These are phyloP conservation scores for Scrobipalpa atriplicella DNA, from an alignment of 2,888 invertebrate genomes.

Conservation along the genomic window DNA sequence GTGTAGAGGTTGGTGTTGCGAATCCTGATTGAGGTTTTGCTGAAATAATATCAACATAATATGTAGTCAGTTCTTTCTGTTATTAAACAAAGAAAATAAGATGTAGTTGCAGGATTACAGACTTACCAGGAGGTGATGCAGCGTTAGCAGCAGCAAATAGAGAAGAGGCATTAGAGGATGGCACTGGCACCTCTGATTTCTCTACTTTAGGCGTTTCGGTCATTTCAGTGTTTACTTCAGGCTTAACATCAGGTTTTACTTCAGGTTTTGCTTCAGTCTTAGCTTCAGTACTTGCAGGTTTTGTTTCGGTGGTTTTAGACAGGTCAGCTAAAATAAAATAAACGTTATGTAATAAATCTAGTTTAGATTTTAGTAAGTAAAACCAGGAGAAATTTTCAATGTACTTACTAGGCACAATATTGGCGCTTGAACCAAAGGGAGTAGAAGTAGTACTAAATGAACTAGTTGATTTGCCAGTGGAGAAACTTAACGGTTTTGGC, in stretches of 20 bases:
- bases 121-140: constrained; percentile 41
- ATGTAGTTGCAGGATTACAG: neutral
- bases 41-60: too few species aligned
- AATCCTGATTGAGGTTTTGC: too few species aligned
- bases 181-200: constrained; percentile 33
- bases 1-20: too few species aligned
- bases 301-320: constrained; percentile 1
- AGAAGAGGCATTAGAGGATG: constrained; percentile 45
- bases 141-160: constrained; percentile 48
- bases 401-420: constrained; percentile 7
- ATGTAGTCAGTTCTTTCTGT: too few species aligned
- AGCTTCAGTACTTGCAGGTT: neutral
- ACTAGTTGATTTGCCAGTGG: constrained; percentile 43
- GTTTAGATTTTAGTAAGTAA: neutral
- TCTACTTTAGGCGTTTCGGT: constrained; percentile 40
- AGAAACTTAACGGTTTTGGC: constrained; percentile 48
- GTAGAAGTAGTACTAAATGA: constrained; percentile 36
- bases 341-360: neutral
- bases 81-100: neutral
- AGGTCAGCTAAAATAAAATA: neutral
- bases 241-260: neutral
- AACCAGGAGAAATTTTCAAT: neutral
- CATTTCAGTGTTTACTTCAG: constrained; percentile 27
- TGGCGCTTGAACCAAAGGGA: constrained; percentile 37
- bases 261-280: constrained; percentile 8